Evolutionary conservation across 2,888 invertebrate genomes (phyloP).

Genomic region (Euplexia lucipara): DNA sequence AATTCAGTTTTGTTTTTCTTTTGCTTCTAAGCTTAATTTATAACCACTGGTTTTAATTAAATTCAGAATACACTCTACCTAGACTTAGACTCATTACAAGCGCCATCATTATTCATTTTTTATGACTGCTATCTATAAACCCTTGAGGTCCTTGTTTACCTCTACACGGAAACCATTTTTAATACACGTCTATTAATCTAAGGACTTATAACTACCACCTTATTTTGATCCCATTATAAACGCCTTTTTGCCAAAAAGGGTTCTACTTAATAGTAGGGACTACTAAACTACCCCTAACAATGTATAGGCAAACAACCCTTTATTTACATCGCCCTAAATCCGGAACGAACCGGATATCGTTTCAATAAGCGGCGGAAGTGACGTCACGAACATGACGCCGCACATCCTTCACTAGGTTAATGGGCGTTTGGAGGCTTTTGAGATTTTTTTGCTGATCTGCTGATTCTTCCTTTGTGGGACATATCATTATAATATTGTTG

Average conservation of each 20-base stretch:
- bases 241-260: slow-evolving; percentile 48
- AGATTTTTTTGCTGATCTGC: slow-evolving; percentile 45
- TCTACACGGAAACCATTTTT: slow-evolving; percentile 14
- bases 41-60: too few species aligned
- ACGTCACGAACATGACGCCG: slow-evolving; percentile 69
- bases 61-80: too few species aligned
- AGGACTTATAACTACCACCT: slow-evolving; percentile 25
- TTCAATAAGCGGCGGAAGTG: slow-evolving; percentile 70
- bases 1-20: too few species aligned
- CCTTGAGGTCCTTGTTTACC: slow-evolving; percentile 27
- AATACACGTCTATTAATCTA: slow-evolving; percentile 24
- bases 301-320: slow-evolving; percentile 69
- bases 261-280: slow-evolving; percentile 31
- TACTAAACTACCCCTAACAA: slow-evolving; percentile 62
- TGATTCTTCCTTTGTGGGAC: slow-evolving; percentile 21
- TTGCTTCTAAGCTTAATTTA: too few species aligned
- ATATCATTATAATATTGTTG: slow-evolving; percentile 33
- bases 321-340: slow-evolving; percentile 70
- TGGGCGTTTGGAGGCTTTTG: slow-evolving; percentile 51
- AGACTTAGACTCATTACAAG: slow-evolving; percentile 4
- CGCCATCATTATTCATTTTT: neutral
- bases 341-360: slow-evolving; percentile 75
- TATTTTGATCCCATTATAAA: slow-evolving; percentile 51
- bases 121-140: slow-evolving; percentile 33
- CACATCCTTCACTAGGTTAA: slow-evolving; percentile 73